Conservation (phyloP, 1,140 invertebrate species). For the Drosophila pallidifrons region DNA sequence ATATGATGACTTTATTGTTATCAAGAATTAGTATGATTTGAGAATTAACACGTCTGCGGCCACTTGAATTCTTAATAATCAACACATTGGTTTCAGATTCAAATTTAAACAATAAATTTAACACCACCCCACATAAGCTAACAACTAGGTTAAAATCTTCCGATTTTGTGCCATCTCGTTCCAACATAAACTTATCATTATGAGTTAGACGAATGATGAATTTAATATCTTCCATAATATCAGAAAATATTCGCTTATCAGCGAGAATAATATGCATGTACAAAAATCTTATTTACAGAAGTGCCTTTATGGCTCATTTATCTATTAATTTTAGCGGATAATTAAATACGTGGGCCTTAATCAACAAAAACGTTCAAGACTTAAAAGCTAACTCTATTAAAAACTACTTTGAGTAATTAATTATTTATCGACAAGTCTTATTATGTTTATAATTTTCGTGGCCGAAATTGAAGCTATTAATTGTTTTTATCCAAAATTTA, state of each 20-base stretch:
- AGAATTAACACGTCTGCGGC: not conserved
- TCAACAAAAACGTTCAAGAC: constrained; percentile 24
- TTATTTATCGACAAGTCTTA: not conserved
- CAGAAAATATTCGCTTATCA: not conserved
- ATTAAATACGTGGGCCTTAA: constrained; percentile 22
- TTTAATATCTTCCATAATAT: constrained; percentile 20
- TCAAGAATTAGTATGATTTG: too few relatives aligned
- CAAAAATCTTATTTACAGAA: constrained; percentile 9
- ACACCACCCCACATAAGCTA: not conserved
- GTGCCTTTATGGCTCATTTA: not conserved
- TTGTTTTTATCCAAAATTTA: too few relatives aligned
- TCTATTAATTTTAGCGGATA: constrained; percentile 12
- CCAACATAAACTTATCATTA: not conserved
- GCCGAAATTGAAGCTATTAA: not conserved
- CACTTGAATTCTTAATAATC: not conserved
- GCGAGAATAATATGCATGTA: constrained; percentile 12
- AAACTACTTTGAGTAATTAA: not conserved
- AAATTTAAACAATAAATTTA: not conserved
- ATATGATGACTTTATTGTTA: too few relatives aligned
- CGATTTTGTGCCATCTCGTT: constrained; percentile 34
- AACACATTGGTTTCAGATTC: not conserved
- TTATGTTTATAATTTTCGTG: constrained; percentile 14
- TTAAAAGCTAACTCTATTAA: constrained; percentile 2
- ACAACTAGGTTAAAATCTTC: constrained; percentile 25
- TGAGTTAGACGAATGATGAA: constrained; percentile 9